Percentiles rank a stretch among this genome's conserved stretches.
phyloP scores from a whole-genome alignment of 2,797 vertebrate genomes.

The Eurystomus glaucurus region DNA sequence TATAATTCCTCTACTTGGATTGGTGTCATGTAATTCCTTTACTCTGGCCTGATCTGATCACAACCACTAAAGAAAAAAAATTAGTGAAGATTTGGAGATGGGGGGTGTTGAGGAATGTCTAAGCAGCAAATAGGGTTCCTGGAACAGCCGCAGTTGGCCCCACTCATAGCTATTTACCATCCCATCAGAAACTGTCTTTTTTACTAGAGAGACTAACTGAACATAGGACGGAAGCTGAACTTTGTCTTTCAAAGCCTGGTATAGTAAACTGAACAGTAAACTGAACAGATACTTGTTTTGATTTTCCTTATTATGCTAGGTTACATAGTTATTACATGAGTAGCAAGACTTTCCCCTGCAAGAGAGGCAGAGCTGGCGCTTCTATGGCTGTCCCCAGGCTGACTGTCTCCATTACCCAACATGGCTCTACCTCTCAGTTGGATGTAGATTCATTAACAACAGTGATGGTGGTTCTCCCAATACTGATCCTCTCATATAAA shows the following conservation, averaged over 20 bases:
- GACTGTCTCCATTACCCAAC: background rate
- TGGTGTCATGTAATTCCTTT: background rate
- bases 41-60: background rate
- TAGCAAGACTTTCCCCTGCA: background rate
- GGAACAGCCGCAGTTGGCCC: background rate
- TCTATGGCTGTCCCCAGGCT: fast-evolving
- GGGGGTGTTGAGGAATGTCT: fast-evolving
- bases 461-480: background rate
- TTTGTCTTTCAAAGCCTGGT: background rate
- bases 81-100: background rate
- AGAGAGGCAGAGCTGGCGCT: background rate
- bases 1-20: background rate
- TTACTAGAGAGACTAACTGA: background rate
- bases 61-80: background rate
- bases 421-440: background rate
- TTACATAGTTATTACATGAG: background rate
- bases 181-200: background rate
- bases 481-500: background rate
- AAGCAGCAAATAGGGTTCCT: background rate
- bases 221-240: background rate
- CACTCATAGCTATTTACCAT: background rate
- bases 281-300: background rate
- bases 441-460: background rate
- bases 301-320: background rate
- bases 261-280: background rate